Conservation (phyloP, 1,140 invertebrate species). For the Eufriesea mexicana region DNA sequence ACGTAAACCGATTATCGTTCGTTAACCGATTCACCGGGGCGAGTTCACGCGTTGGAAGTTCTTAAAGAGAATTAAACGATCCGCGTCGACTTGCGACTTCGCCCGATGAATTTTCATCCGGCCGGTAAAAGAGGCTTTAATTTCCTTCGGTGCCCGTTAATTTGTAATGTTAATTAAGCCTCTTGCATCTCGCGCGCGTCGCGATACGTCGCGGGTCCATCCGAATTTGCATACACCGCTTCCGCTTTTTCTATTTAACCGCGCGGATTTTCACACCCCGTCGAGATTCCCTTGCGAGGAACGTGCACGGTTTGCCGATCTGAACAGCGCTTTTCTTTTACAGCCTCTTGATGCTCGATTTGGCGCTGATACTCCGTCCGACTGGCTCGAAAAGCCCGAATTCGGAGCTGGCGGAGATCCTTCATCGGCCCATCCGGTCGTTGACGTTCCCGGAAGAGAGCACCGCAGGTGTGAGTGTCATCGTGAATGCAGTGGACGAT, state of each 20-base stretch:
- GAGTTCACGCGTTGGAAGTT: slow-evolving; percentile 15
- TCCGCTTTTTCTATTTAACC: too few relatives aligned
- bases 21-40: neutral
- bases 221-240: neutral
- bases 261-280: neutral
- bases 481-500: neutral
- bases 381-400: slow-evolving; percentile 51
- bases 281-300: neutral
- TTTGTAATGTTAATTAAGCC: slow-evolving; percentile 18
- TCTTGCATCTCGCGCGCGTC: neutral
- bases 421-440: slow-evolving; percentile 78
- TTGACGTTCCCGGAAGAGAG: slow-evolving; percentile 76
- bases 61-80: neutral
- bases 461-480: slow-evolving; percentile 74
- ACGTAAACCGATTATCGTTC: slow-evolving; percentile 26
- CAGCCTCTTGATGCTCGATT: slow-evolving; percentile 40
- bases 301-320: neutral
- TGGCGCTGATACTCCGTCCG: slow-evolving; percentile 13
- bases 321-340: neutral
- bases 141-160: neutral
- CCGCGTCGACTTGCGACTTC: neutral
- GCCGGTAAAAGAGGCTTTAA: neutral
- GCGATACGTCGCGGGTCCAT: neutral
- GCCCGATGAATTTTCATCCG: slow-evolving; percentile 27
- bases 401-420: slow-evolving; percentile 77